phyloP scores from a whole-genome alignment of 2,888 invertebrate species.

The Globia sparganii region DNA sequence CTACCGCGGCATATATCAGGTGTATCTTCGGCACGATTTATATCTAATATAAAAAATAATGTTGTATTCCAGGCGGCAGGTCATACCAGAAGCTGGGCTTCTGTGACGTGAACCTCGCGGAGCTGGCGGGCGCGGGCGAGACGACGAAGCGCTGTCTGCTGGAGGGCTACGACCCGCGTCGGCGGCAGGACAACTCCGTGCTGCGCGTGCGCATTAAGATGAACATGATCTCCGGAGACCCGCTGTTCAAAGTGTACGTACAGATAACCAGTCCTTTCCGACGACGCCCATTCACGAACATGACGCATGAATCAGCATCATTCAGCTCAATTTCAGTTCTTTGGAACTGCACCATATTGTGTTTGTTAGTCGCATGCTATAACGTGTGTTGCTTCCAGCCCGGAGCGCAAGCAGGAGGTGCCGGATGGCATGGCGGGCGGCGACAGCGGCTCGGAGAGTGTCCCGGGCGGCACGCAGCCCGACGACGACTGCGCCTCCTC shows the following conservation, averaged over 20 bases:
- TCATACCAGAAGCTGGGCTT: constrained; percentile 99
- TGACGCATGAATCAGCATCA: neutral
- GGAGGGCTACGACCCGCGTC: constrained; percentile 98
- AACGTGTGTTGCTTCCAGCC: constrained; percentile 71
- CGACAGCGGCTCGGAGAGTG: constrained; percentile 86
- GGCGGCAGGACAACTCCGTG: constrained; percentile 99
- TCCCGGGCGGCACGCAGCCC: constrained; percentile 77
- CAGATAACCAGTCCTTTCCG: neutral
- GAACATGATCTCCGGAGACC: constrained; percentile 98
- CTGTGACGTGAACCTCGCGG: constrained; percentile 98
- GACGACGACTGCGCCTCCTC: constrained; percentile 93
- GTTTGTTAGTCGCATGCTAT: neutral
- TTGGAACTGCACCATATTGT: neutral
- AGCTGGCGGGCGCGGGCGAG: constrained; percentile 98
- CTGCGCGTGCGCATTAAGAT: constrained; percentile 97
- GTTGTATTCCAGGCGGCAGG: constrained; percentile 90
- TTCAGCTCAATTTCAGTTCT: neutral
- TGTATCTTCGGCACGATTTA: neutral
- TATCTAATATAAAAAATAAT: neutral
- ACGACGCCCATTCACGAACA: neutral
- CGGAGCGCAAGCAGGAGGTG: constrained; percentile 85
- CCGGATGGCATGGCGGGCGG: constrained; percentile 81
- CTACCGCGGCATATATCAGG: neutral
- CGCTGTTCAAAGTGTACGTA: constrained; percentile 97
- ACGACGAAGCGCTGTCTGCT: constrained; percentile 96